Evolutionary conservation across 2,888 invertebrate species (phyloP).

Genomic region (Periphyllus acericola): DNA sequence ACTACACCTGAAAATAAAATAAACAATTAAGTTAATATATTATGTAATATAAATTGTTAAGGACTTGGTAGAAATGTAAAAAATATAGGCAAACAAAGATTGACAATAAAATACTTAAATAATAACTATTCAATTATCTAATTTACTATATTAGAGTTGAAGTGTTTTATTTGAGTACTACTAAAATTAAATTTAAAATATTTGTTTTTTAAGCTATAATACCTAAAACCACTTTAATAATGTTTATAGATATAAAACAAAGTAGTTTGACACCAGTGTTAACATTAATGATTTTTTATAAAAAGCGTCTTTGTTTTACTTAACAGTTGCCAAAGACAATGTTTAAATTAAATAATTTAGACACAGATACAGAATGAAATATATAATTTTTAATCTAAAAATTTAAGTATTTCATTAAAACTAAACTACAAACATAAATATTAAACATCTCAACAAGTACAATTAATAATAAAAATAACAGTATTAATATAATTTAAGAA

Average conservation of each 20-base stretch:
- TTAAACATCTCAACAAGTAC: too few relatives aligned
- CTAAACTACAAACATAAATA: too few relatives aligned
- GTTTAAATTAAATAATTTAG: background rate
- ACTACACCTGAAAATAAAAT: constrained; percentile 6
- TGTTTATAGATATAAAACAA: background rate
- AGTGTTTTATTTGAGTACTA: constrained; percentile 16
- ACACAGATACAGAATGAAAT: too few relatives aligned
- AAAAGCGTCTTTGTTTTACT: background rate
- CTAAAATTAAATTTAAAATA: constrained; percentile 24
- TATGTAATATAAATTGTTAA: background rate
- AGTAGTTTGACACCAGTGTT: background rate
- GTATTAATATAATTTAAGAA: too few relatives aligned
- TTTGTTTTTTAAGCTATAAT: background rate
- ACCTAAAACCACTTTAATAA: background rate
- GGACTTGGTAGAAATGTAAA: background rate
- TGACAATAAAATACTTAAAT: background rate
- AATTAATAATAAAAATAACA: too few relatives aligned
- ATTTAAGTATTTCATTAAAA: too few relatives aligned
- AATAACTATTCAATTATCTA: constrained; percentile 18
- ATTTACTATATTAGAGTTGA: background rate
- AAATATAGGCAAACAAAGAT: background rate
- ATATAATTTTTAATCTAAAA: too few relatives aligned
- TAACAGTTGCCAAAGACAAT: background rate
- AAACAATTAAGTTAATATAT: background rate
- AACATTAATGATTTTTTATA: background rate